phyloP scores from a whole-genome alignment of 1,140 invertebrate genomes.

The Lordiphosa collinella region DNA sequence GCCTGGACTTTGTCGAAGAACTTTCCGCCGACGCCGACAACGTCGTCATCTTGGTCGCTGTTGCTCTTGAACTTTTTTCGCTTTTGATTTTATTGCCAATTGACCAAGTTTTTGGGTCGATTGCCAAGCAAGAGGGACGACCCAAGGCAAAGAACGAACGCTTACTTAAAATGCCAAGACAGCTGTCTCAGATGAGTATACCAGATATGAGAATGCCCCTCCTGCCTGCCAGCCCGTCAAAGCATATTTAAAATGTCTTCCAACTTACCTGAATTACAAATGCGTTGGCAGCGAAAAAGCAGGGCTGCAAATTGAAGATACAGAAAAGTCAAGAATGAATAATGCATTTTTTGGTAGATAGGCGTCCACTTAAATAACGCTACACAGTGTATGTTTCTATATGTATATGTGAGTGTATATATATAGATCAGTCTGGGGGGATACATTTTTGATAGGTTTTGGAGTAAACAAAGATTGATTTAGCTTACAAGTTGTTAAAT shows the following conservation, averaged over 20 bases:
- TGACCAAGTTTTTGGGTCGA: conserved; percentile 73
- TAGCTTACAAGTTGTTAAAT: too few species aligned
- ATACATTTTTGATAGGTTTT: too few species aligned
- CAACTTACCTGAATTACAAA: conserved; percentile 28
- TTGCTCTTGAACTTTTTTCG: conserved; percentile 65
- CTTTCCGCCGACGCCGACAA: conserved; percentile 31
- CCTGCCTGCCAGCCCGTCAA: background rate
- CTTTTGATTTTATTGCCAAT: conserved; percentile 77
- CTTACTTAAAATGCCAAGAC: conserved; percentile 49
- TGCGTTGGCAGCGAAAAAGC: conserved; percentile 1
- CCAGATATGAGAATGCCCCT: conserved; percentile 11
- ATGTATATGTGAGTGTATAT: too few species aligned
- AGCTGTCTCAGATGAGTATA: conserved; percentile 56
- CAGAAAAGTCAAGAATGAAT: background rate
- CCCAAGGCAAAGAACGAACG: background rate
- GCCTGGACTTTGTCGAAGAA: conserved; percentile 69
- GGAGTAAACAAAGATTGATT: too few species aligned
- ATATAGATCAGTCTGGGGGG: too few species aligned
- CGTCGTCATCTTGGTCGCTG: conserved; percentile 7
- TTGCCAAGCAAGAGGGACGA: conserved; percentile 39
- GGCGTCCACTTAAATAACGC: too few species aligned
- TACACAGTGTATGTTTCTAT: too few species aligned
- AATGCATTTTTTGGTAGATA: conserved; percentile 6
- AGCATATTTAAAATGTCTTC: conserved; percentile 39
- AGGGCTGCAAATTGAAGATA: conserved; percentile 6